phyloP scores from a whole-genome alignment of 2,113 vertebrate genomes.

The Alligator sinensis region DNA sequence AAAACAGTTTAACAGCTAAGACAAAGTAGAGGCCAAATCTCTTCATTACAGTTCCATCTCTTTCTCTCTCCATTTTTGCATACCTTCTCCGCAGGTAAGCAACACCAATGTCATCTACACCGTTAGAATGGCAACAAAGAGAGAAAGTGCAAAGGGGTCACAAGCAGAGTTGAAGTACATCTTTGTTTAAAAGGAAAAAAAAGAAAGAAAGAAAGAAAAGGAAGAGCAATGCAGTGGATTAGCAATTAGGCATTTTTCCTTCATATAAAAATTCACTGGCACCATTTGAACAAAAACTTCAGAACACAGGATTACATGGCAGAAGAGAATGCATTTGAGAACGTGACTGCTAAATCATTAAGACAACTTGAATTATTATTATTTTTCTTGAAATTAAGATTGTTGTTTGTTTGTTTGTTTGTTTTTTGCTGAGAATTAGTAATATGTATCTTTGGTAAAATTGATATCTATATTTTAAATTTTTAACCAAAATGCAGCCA shows the following conservation, averaged over 20 bases:
- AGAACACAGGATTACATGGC: conserved; percentile 63
- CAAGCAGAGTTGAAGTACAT: conserved; percentile 52
- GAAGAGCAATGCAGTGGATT: conserved; percentile 56
- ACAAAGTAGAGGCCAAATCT: conserved; percentile 83
- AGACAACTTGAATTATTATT: conserved; percentile 66
- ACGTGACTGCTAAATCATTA: conserved; percentile 73
- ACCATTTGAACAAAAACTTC: conserved; percentile 74
- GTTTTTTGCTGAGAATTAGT: conserved; percentile 81
- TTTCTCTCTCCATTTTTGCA: conserved; percentile 61
- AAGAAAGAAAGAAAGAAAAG: neutral
- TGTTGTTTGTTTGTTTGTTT: neutral
- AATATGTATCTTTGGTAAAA: conserved; percentile 91
- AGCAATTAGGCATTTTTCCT: conserved; percentile 75
- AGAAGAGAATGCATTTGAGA: conserved; percentile 71
- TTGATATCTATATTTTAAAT: conserved; percentile 74
- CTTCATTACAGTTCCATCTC: conserved; percentile 72
- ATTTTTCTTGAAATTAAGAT: conserved; percentile 22
- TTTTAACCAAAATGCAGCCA: conserved; percentile 77
- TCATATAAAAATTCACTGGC: conserved; percentile 83
- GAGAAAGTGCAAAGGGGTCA: conserved; percentile 74
- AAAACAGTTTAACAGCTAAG: conserved; percentile 84
- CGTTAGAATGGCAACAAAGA: conserved; percentile 74
- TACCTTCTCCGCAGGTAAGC: conserved; percentile 74
- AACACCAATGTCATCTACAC: conserved; percentile 66
- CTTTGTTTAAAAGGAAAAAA: neutral